Evolutionary conservation across 2,888 invertebrate genomes (phyloP).

Genomic region (Heliconius hortense): DNA sequence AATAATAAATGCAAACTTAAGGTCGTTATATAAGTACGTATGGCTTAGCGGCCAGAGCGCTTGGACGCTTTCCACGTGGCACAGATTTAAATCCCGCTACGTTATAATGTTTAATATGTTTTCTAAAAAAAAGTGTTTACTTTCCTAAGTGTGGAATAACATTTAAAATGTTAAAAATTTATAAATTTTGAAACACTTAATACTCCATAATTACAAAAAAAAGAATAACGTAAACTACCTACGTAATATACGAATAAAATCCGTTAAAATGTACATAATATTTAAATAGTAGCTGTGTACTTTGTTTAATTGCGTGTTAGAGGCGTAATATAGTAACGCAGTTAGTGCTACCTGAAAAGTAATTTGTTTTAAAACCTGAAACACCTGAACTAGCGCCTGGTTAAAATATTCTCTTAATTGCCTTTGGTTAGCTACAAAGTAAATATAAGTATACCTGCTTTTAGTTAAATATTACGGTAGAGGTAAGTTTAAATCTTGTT

Average conservation of each 20-base stretch:
- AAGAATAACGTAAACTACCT: too few species aligned
- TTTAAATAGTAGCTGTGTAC: neutral
- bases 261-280: neutral
- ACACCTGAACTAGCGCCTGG: constrained; percentile 12
- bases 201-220: too few species aligned
- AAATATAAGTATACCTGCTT: neutral
- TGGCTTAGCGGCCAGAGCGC: too few species aligned
- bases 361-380: constrained; percentile 9
- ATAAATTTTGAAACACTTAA: too few species aligned
- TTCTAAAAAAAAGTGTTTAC: too few species aligned
- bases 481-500: neutral
- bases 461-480: neutral
- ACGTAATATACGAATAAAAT: neutral
- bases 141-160: too few species aligned
- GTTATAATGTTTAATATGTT: too few species aligned
- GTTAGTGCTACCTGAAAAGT: constrained; percentile 5
- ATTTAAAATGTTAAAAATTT: too few species aligned
- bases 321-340: constrained; percentile 11
- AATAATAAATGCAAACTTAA: too few species aligned
- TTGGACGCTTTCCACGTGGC: too few species aligned
- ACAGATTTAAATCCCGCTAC: too few species aligned
- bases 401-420: constrained; percentile 20
- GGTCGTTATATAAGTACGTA: too few species aligned
- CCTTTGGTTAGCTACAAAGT: constrained; percentile 2
- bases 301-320: constrained; percentile 2